Base-by-base conservation (phyloP, 2,113 vertebrate species). In the Corythornis madagascariensis region DNA sequence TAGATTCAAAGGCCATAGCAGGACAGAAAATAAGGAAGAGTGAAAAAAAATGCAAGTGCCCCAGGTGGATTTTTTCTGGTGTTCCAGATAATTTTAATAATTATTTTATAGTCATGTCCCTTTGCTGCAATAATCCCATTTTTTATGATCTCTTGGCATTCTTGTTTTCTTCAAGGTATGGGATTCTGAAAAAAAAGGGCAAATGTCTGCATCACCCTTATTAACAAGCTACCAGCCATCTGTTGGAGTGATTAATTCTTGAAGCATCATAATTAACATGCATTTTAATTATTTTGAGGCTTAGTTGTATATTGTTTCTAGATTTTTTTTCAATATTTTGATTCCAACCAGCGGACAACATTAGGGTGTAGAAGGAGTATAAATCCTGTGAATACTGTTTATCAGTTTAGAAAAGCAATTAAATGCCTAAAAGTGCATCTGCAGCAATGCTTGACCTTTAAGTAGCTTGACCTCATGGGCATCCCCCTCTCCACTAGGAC, bases 341-440 rank as follows among this genome's bases (percentile, higher is more conserved):
- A 14, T 20, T 77, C 3, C 45, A 73, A 59, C 29, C 90, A 95
- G 42, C 75, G 70, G 78, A 45, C 33, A 28, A 59, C 35, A 69
- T 71, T 92, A 74, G 43, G 38, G 38, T 52, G 57, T 82, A 82
- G 69, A 67, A 63, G 67, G 83, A 96, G 83, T 97, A 83, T 70
- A 61, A 90, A 38, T 95, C 65, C 48, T 79, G 19, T 83, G 88
- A 74, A 89, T 63, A 87, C 26, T 69, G 25, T 88, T 96, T 81
- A 86, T 95, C 57, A 86, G 16, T 97, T 91, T 96, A 89, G 72
- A 78, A 94, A 93, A 90, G 25, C 76, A 96, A 88, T 86, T 86
- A 92, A 89, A 63, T 73, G 64, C 82, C 74, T 90, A 69, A 95
- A 96, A 80, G 60, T 95, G 73, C 84, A 86, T 92, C 78, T 89